Evolutionary conservation across 2,888 invertebrate genomes (phyloP).

Genomic region (Heliconius ethilla): DNA sequence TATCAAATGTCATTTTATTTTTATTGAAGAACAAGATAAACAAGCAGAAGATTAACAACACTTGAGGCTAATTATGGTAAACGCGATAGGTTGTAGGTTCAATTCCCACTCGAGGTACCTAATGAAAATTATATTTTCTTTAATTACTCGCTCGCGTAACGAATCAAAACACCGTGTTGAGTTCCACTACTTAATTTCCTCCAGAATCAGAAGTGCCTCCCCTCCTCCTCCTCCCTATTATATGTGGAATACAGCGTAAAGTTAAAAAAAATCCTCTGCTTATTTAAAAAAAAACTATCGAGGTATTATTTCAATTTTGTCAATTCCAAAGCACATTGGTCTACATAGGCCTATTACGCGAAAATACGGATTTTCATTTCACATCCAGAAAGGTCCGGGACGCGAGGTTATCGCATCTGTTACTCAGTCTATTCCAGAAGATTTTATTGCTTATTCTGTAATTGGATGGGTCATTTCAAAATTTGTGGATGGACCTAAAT

Average conservation of each 20-base stretch:
- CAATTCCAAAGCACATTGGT: conserved; percentile 16
- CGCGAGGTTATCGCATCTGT: conserved; percentile 42
- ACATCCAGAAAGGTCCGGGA: conserved; percentile 42
- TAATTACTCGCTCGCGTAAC: background rate
- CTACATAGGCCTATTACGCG: conserved; percentile 39
- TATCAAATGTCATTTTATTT: background rate
- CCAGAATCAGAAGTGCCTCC: background rate
- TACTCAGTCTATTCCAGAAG: conserved; percentile 41
- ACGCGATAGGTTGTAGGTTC: no score
- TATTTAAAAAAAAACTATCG: background rate
- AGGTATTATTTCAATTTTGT: background rate
- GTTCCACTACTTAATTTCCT: background rate
- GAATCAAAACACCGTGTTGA: background rate
- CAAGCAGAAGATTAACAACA: no score
- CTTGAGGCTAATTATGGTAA: no score
- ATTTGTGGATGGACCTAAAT: conserved; percentile 26
- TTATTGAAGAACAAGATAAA: background rate
- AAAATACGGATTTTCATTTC: conserved; percentile 46
- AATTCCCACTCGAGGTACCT: no score
- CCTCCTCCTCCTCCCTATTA: no score
- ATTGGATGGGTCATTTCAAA: conserved; percentile 39
- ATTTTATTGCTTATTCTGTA: conserved; percentile 41
- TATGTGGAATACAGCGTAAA: background rate
- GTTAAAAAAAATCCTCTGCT: no score
- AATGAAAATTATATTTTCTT: no score